These are phyloP conservation scores for Cynopterus sphinx DNA, from an alignment of 2,797 vertebrate genomes.

Conservation along the genomic window DNA sequence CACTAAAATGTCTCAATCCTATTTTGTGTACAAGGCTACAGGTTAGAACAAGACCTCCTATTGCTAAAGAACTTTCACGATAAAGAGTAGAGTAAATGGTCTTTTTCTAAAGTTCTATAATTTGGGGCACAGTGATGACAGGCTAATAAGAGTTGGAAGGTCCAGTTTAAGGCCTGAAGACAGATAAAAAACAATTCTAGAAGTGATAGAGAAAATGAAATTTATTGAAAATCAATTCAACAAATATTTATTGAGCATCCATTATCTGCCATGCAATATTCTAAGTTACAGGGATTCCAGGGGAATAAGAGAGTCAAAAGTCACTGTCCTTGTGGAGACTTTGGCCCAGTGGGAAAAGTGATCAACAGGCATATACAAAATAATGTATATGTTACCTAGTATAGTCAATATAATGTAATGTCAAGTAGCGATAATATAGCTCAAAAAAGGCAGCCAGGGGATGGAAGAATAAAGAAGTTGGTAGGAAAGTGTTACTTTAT, in stretches of 20 bases:
- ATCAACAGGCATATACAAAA: background rate
- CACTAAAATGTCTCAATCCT: background rate
- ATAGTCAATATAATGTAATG: background rate
- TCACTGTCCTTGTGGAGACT: background rate
- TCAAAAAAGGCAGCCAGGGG: background rate
- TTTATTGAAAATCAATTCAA: constrained; percentile 4
- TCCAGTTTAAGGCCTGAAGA: background rate
- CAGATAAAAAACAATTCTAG: background rate
- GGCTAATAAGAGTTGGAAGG: background rate
- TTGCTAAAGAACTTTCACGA: background rate
- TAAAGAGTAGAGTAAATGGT: background rate
- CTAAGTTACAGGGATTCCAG: background rate
- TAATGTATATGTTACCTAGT: background rate
- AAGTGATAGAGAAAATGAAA: background rate
- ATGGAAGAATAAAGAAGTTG: background rate
- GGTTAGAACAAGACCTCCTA: background rate
- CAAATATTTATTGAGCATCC: background rate
- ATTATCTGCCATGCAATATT: background rate
- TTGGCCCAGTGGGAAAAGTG: background rate
- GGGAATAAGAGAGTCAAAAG: background rate
- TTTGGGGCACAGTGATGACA: background rate
- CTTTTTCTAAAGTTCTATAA: background rate
- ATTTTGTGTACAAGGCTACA: background rate
- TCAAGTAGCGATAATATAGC: background rate
- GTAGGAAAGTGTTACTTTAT: background rate